Evolutionary conservation across 2,797 vertebrate species (phyloP).

Genomic region (Prunella strophiata): DNA sequence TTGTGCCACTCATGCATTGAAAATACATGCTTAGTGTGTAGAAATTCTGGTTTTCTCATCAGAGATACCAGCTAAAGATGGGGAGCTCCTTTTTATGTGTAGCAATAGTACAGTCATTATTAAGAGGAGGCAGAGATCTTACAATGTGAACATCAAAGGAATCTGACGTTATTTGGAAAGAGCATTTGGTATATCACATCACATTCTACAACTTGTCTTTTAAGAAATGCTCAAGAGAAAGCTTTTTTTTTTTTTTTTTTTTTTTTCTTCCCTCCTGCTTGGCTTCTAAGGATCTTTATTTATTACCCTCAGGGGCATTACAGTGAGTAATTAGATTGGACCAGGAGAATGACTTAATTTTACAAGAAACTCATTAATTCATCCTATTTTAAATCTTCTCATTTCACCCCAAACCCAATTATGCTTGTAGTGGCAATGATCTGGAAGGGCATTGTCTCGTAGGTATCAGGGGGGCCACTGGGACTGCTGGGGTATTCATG

Average conservation of each 20-base stretch:
- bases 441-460: constrained; percentile 48
- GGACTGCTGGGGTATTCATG: constrained; percentile 24
- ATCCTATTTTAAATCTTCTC: constrained; percentile 69
- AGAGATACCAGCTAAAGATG: neutral
- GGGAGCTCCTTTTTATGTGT: constrained; percentile 2
- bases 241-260: neutral
- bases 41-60: neutral
- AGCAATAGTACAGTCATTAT: neutral
- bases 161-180: constrained; percentile 7
- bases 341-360: constrained; percentile 77
- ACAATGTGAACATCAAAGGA: neutral
- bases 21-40: neutral
- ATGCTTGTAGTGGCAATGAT: constrained; percentile 54
- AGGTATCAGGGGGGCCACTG: neutral
- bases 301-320: constrained; percentile 61
- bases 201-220: constrained; percentile 31
- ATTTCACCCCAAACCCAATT: constrained; percentile 72
- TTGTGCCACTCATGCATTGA: neutral
- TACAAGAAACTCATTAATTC: constrained; percentile 75
- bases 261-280: accelerated
- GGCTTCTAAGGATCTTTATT: constrained; percentile 51
- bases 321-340: constrained; percentile 70
- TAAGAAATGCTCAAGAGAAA: constrained; percentile 21
- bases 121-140: constrained; percentile 4
- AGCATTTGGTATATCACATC: constrained; percentile 2